Evolutionary conservation across 2,113 vertebrate species (phyloP).

Genomic region (Calidris pygmaea): DNA sequence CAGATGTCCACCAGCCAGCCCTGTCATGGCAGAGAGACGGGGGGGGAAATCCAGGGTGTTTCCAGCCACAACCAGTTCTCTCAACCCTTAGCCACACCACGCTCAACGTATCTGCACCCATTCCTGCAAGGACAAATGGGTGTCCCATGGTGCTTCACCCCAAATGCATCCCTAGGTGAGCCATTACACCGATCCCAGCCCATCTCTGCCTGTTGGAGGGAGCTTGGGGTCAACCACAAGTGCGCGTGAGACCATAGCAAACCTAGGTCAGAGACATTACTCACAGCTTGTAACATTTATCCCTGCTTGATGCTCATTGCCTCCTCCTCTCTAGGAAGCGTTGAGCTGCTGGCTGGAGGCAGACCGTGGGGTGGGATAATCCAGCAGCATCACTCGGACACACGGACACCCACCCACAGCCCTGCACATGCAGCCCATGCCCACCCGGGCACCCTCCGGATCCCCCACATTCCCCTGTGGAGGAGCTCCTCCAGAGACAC

Average conservation of each 20-base stretch:
- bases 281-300: background rate
- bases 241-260: accelerated
- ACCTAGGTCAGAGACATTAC: background rate
- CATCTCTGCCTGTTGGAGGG: background rate
- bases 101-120: accelerated
- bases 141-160: background rate
- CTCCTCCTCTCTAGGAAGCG: background rate
- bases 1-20: background rate
- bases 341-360: background rate
- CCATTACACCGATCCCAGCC: background rate
- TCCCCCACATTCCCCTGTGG: accelerated
- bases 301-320: background rate
- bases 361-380: background rate
- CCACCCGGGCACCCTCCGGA: background rate
- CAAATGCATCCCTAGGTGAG: accelerated
- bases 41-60: background rate
- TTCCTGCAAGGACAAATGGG: accelerated
- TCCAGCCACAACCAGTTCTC: background rate
- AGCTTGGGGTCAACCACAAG: accelerated
- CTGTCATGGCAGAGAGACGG: background rate
- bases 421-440: accelerated
- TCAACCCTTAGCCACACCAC: accelerated
- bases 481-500: constrained; percentile 2
- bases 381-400: accelerated
- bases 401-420: background rate